These are phyloP conservation scores for Apodemia hepburni DNA, from an alignment of 2,888 invertebrate species.

Conservation along the genomic window DNA sequence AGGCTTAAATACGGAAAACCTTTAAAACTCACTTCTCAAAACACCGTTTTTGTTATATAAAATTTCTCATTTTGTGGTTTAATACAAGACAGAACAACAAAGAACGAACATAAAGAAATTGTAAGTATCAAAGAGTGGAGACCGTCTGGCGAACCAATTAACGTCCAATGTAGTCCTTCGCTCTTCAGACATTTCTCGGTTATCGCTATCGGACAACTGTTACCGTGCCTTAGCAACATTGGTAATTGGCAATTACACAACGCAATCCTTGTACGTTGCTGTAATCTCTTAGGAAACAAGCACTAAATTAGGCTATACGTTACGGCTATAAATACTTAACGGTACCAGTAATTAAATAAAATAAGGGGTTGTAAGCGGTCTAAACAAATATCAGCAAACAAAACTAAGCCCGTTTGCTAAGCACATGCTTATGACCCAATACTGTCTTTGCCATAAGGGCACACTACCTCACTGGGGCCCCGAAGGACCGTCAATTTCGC, in stretches of 20 bases:
- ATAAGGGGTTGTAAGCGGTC: background rate
- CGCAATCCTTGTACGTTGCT: conserved; percentile 37
- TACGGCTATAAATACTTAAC: background rate
- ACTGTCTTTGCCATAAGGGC: too few relatives aligned
- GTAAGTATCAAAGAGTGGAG: conserved; percentile 42
- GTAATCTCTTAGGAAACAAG: conserved; percentile 32
- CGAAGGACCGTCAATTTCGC: too few relatives aligned
- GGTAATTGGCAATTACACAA: conserved; percentile 58
- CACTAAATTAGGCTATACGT: conserved; percentile 13
- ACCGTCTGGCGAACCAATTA: conserved; percentile 67
- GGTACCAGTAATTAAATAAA: background rate
- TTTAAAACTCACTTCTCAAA: too few relatives aligned
- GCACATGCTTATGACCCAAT: too few relatives aligned
- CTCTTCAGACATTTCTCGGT: conserved; percentile 53
- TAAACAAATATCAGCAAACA: background rate
- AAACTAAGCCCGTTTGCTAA: too few relatives aligned
- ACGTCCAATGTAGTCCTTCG: conserved; percentile 58
- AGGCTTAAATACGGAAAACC: too few relatives aligned
- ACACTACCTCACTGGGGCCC: too few relatives aligned
- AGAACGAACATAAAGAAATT: conserved; percentile 29
- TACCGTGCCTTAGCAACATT: conserved; percentile 52
- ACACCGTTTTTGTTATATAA: too few relatives aligned
- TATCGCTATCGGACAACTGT: conserved; percentile 47
- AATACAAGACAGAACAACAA: conserved; percentile 2
- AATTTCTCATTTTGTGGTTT: too few relatives aligned